A percentile compares a stretch with the other conserved stretches of the same genome.
These are phyloP conservation scores for Pterostichus niger DNA, from an alignment of 2,888 invertebrate species.

Conservation along the genomic window DNA sequence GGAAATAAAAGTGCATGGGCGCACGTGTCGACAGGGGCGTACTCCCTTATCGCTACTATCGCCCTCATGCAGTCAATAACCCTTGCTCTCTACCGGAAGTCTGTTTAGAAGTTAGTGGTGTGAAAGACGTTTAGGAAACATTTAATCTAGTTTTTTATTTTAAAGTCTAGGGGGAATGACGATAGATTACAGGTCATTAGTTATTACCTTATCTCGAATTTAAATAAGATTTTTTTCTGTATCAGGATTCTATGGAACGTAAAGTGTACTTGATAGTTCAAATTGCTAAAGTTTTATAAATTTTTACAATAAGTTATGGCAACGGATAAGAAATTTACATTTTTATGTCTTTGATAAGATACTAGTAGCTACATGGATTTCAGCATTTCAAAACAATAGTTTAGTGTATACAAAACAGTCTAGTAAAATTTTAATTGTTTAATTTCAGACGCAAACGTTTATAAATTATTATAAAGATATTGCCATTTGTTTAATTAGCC, in stretches of 20 bases:
- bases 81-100: constrained; percentile 6
- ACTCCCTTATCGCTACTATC: background rate
- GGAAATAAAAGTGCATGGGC: constrained; percentile 56
- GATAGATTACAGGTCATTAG: constrained; percentile 44
- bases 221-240: constrained; percentile 19
- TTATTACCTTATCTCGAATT: constrained; percentile 28
- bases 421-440: no score
- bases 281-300: constrained; percentile 19
- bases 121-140: constrained; percentile 39
- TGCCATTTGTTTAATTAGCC: no score
- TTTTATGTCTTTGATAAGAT: no score
- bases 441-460: no score
- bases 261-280: background rate
- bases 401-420: no score
- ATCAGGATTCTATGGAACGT: background rate
- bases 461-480: no score
- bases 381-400: no score
- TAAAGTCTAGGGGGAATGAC: constrained; percentile 24
- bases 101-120: constrained; percentile 14
- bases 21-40: constrained; percentile 35
- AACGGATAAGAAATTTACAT: no score
- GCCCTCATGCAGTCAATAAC: constrained; percentile 24
- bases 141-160: constrained; percentile 40
- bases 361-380: no score
- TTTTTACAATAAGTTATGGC: no score